These are phyloP conservation scores for Poecile montanus DNA, from an alignment of 2,797 vertebrate genomes.

Conservation along the genomic window DNA sequence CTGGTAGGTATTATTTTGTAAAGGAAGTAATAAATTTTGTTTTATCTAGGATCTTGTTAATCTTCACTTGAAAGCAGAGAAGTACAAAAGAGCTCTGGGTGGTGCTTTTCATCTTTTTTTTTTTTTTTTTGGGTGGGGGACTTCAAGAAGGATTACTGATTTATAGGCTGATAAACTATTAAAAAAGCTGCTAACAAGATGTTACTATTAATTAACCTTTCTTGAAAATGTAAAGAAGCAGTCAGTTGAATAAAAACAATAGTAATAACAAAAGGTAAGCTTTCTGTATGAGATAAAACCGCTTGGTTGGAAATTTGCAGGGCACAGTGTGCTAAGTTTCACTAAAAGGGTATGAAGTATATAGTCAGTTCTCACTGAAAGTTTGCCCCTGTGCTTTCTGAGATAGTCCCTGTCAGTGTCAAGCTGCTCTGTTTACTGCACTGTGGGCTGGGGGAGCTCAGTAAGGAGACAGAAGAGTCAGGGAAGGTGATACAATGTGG, in stretches of 20 bases:
- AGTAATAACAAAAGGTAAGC: background rate
- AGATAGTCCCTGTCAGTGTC: background rate
- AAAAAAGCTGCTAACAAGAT: background rate
- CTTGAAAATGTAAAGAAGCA: background rate
- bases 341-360: background rate
- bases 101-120: background rate
- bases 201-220: background rate
- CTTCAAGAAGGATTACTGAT: background rate
- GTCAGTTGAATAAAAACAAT: background rate
- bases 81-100: background rate
- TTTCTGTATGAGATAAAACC: background rate
- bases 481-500: background rate
- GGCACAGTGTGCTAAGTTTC: background rate
- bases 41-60: background rate
- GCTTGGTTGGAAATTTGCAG: background rate
- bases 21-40: background rate
- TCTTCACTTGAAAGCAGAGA: background rate
- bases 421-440: background rate
- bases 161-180: background rate
- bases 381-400: background rate
- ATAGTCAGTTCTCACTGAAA: background rate
- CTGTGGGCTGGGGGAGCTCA: background rate
- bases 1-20: slow-evolving; percentile 79
- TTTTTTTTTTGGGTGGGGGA: rapidly evolving
- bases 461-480: background rate